Evolutionary conservation across 1,140 invertebrate genomes (phyloP).

Genomic region (Mycetomoellerius zeteki): DNA sequence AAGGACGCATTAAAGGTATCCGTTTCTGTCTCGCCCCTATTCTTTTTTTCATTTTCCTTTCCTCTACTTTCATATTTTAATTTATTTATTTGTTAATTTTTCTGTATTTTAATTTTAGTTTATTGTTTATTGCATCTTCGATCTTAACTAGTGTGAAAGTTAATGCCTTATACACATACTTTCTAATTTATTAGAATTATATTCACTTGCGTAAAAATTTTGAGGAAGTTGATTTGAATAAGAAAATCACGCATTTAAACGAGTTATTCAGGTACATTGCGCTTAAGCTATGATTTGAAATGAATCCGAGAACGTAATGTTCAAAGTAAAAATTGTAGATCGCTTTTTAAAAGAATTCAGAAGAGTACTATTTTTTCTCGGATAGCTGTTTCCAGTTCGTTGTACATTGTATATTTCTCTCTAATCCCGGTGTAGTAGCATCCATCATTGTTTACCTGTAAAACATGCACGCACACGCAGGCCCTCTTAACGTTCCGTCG

Average conservation of each 20-base stretch:
- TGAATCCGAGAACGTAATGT: not conserved
- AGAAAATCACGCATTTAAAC: not conserved
- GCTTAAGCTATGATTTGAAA: not conserved
- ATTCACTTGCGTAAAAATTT: not conserved
- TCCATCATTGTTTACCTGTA: constrained; percentile 56
- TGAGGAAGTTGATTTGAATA: not conserved
- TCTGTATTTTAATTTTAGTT: not conserved
- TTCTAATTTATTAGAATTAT: constrained; percentile 12
- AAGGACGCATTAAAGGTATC: constrained; percentile 50
- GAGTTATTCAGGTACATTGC: not conserved
- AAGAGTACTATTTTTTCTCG: not conserved
- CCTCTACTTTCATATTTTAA: not conserved
- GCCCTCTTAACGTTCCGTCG: constrained; percentile 73
- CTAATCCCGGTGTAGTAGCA: constrained; percentile 3
- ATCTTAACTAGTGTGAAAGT: not conserved
- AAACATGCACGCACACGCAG: constrained; percentile 65
- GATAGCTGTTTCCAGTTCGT: not conserved
- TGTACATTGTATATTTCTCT: not conserved
- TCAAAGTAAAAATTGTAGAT: not conserved
- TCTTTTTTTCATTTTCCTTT: constrained; percentile 65
- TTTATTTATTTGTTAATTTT: not conserved
- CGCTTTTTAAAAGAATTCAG: not conserved
- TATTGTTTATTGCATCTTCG: not conserved
- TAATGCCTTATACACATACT: not conserved
- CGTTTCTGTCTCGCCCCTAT: constrained; percentile 37